Evolutionary conservation across 2,113 vertebrate species (phyloP), one percentile per base, ranked within the genome.

Genomic region (Lonchura striata): DNA sequence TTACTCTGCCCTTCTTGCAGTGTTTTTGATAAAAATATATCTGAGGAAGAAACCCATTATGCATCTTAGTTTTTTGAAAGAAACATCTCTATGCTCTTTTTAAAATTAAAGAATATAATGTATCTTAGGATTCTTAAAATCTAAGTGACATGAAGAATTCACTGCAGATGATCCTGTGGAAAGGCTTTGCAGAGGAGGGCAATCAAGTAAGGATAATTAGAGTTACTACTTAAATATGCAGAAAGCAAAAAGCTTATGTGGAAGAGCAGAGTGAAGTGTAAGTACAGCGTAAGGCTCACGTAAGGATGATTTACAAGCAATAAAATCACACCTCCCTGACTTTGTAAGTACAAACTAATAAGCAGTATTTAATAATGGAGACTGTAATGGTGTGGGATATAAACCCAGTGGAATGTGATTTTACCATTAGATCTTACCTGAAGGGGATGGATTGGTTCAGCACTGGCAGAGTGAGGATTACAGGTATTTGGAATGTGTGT

Each of bases 201-300:
- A 92, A 94, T 97, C 89, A 97, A 93, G 91, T 35, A 68, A 19
- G 57, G 77, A 86, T 94, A 96, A 92, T 97, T 96, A 96, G 79
- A 97, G 83, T 92, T 90, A 54, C 86, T 88, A 9, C 94, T 97
- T 97, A 95, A 97, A 95, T 95, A 97, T 96, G 90, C 93, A 96
- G 69, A 81, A 93, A 91, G 64, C 82, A 88, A 66, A 95, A 96
- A 76, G 85, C 91, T 87, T 86, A 65, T 95, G 94, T 92, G 86
- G 75, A 91, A 92, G 94, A 91, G 86, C 86, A 90, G 76, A 84
- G 60, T 41, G 56, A 77, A 25, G 85, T 86, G 54, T 69, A 53
- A 78, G 47, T 39, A 46, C 69, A 86, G 76, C 3, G 0, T 61
- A 87, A 96, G 87, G 33, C 78, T 85, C 91, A 75, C 64, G 46